These are phyloP conservation scores for Ptychadena robeensis DNA, from an alignment of 2,797 vertebrate species.

Conservation along the genomic window DNA sequence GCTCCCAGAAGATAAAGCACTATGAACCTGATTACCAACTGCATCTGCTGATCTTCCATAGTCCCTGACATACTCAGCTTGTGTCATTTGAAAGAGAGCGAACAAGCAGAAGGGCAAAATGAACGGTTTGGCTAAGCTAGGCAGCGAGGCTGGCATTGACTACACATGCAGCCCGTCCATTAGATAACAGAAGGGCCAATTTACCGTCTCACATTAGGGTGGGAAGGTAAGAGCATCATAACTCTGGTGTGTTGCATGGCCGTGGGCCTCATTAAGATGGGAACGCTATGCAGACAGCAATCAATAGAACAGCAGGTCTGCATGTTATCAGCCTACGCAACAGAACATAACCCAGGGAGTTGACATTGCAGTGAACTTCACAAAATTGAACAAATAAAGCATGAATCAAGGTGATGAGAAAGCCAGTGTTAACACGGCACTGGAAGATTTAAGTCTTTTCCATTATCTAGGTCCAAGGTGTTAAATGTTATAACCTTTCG, in stretches of 20 bases:
- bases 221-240: slow-evolving; percentile 35
- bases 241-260: slow-evolving; percentile 48
- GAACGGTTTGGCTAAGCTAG: slow-evolving; percentile 47
- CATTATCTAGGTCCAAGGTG: background rate
- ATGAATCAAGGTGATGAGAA: slow-evolving; percentile 32
- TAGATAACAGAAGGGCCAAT: slow-evolving; percentile 50
- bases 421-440: background rate
- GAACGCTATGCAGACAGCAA: slow-evolving; percentile 51
- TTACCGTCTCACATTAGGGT: slow-evolving; percentile 37
- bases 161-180: slow-evolving; percentile 22
- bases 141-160: slow-evolving; percentile 31
- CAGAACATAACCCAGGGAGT: slow-evolving; percentile 51
- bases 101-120: slow-evolving; percentile 51
- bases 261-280: slow-evolving; percentile 53
- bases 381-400: slow-evolving; percentile 33
- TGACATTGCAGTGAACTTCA: slow-evolving; percentile 60
- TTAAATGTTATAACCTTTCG: background rate
- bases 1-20: slow-evolving; percentile 59
- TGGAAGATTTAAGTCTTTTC: background rate
- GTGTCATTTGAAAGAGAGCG: slow-evolving; percentile 41
- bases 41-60: slow-evolving; percentile 55
- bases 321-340: slow-evolving; percentile 44
- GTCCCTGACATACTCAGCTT: slow-evolving; percentile 34
- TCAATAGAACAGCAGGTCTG: slow-evolving; percentile 60
- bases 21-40: slow-evolving; percentile 60